Base-by-base conservation (phyloP, 1,140 invertebrate genomes). In the Xylocopa sonorina region DNA sequence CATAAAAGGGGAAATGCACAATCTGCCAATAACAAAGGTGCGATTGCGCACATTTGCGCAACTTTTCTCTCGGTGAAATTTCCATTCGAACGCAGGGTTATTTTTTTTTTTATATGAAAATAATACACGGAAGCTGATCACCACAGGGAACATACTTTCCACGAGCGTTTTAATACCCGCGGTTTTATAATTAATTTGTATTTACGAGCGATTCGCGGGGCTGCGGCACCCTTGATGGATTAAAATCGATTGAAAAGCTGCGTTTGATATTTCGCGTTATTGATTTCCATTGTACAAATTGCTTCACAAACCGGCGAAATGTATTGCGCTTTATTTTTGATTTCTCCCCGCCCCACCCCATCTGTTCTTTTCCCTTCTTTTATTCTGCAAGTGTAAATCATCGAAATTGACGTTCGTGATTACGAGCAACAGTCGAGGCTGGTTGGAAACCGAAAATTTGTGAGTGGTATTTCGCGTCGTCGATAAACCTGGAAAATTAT, bases 401-500 rank as follows among this genome's bases (percentile, higher is more conserved):
- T 32, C 43, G 55, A 50, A 57, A 77, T 71, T 48, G 53, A 69
- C 41, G 64, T 48, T 58, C 32, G 18, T 29, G 29, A 60, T 69
- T 50, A 71, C 32, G 32, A 46, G 32, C 27, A 50, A 48, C 57
- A 16, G 48, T 43, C 21, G 41, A 55, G 55, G 21, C 41, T 18
- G 66, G 18, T 7, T 12, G 5, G n/a, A 48, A 58, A 32, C 14
- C 27, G 75, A 78, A 71, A 43, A 71, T 62, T 32, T 29, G 5
- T 3, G 67, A 78, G 34, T 58, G 55, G 46, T 71, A 41, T 78
- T 41, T n/a, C 66, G 43, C 53, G 50, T 71, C n/a, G n/a, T 3
- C 32, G 63, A 68, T 76, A 34, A 76, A 68, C 5, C 50, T 34
- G 75, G 14, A 60, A 71, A 77, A 77, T 77, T 71, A 51, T 34